Evolutionary conservation across 2,113 vertebrate genomes (phyloP), one percentile per base, ranked within the genome.

Genomic region (Fulica atra): DNA sequence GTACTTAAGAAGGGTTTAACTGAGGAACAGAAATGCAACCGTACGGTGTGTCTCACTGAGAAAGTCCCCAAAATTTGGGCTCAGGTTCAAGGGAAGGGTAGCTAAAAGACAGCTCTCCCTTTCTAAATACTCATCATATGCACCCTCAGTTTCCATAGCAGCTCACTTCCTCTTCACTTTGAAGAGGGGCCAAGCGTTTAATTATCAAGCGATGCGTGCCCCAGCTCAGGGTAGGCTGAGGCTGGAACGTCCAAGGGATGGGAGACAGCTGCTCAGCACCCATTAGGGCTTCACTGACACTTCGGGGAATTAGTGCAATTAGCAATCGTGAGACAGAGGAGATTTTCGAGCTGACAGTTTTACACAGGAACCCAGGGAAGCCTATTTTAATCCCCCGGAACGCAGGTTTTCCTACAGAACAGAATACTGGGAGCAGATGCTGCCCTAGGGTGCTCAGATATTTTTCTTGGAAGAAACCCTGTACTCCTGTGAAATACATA

Each of bases 391-490:
- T 92, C 69, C 84, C 74, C 29, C 16, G 61, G 44, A 83, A 88
- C 19, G 23, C 5, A 63, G 28, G 8, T 74, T 86, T 95, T 96
- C n/a, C 51, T 63, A 42, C 69, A 91, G 69, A 95, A 79, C 33
- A 89, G 73, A 93, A 87, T 33, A 66, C 69, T 40, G 81, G 38
- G 73, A 93, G 81, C 91, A 94, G 87, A 95, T 85, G 84, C 89
- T 72, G 66, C 38, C 84, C 77, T 71, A 46, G 29, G 87, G 53
- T 23, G 46, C 61, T 64, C 77, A 81, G 60, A 48, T 95, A 89
- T 87, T 96, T 95, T 97, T 95, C 94, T 82, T 88, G 78, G 93
- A 94, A 95, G 93, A 95, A 97, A 95, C 81, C 20, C 54, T 91
- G 94, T 24, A 54, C 94, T 94, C 74, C 84, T 4, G 5, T 82